Base-by-base conservation (phyloP, 2,113 vertebrate genomes). In the Fregetta grallaria region DNA sequence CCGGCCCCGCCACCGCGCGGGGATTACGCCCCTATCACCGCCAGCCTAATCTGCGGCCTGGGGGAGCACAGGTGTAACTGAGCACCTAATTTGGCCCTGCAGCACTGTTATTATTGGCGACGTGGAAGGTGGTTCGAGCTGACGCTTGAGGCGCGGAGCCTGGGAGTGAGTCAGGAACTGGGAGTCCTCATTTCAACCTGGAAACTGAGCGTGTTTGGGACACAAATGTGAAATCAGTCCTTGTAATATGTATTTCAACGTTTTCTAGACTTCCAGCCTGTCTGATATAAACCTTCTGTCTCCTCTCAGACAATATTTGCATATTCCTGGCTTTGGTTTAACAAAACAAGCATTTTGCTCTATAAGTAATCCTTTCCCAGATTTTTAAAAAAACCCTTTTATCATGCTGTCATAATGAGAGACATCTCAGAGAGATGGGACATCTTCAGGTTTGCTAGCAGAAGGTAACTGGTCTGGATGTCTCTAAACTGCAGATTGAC, bases 101-200 rank as follows among this genome's bases (percentile, higher is more conserved):
- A 0, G 87, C 59, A 27, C 30, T 36, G 30, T 29, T 5, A 2
- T 56, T 44, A 5, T n/a, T 65, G 34, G 22, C 3, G 2, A 19
- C 11, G 74, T 5, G 75, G 36, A 52, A 36, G 49, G 38, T 59
- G 26, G 9, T 44, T 80, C 1, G 2, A 22, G 58, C 18, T 44
- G 30, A 59, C 0, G 15, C 23, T 10, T 20, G 13, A 58, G 21
- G 12, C 3, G 0, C 0, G 0, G 49, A 52, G 75, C 14, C 56
- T 40, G 30, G 29, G 22, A 62, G 8, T 13, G 50, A 73, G 21
- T 52, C 47, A 22, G 21, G 17, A 32, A 52, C 4, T 0, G 0
- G 14, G 7, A 52, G 14, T 73, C 42, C 47, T 77, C 5, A 2
- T 40, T 66, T 73, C 4, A 5, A 12, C 59, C 19, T 26, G 20